Conservation (phyloP, 2,888 invertebrate genomes). For the Rhagonycha fulva region DNA sequence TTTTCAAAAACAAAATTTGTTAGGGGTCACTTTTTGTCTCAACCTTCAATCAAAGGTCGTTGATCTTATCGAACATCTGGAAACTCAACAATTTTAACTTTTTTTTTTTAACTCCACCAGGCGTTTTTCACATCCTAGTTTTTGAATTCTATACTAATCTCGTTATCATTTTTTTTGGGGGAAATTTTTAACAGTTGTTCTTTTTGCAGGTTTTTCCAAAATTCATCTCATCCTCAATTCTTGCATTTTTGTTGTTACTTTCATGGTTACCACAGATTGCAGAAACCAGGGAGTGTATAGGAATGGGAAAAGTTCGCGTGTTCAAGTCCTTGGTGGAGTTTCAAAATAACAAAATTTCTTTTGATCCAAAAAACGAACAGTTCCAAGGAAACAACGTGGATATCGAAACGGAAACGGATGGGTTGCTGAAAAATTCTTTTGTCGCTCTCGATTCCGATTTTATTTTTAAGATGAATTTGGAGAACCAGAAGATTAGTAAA, state of each 20-base stretch:
- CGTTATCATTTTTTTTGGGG: background rate
- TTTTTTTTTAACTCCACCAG: too few relatives aligned
- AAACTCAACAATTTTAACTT: background rate
- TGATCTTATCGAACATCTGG: background rate
- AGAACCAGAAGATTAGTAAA: slow-evolving; percentile 35
- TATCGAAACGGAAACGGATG: slow-evolving; percentile 30
- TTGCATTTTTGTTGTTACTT: background rate
- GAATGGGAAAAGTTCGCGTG: slow-evolving; percentile 23
- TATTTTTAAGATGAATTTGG: slow-evolving; percentile 39
- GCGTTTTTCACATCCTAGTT: background rate
- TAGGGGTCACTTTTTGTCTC: background rate
- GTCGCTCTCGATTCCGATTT: slow-evolving; percentile 39
- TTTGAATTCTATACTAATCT: background rate
- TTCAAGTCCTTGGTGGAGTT: slow-evolving; percentile 40
- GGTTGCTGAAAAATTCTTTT: slow-evolving; percentile 41
- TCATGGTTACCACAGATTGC: background rate
- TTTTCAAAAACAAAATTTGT: background rate
- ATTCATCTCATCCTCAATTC: background rate
- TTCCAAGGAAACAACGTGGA: slow-evolving; percentile 41
- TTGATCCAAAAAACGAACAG: slow-evolving; percentile 29
- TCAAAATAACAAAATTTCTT: slow-evolving; percentile 40
- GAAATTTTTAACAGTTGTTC: background rate
- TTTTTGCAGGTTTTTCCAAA: background rate
- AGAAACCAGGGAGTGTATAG: slow-evolving; percentile 22
- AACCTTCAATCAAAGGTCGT: background rate